Conservation (phyloP, 2,888 invertebrate genomes). For the Bedellia somnulentella region DNA sequence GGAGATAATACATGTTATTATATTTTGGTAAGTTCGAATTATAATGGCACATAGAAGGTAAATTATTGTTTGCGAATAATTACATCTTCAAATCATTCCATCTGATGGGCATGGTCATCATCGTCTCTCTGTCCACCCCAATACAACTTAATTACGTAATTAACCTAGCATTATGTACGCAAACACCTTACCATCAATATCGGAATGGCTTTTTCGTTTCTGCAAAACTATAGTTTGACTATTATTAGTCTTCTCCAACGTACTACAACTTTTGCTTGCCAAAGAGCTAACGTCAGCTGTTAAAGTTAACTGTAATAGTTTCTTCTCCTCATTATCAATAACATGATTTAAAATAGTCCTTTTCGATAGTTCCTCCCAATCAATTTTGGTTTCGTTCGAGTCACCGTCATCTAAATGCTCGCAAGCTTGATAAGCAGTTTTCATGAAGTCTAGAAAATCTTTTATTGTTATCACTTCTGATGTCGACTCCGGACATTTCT, state of each 20-base stretch:
- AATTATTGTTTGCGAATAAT: too few relatives aligned
- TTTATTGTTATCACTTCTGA: slow-evolving; percentile 68
- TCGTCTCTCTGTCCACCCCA: too few relatives aligned
- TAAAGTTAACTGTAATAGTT: slow-evolving; percentile 33
- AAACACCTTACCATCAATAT: too few relatives aligned
- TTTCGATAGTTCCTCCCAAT: slow-evolving; percentile 56
- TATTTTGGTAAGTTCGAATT: too few relatives aligned
- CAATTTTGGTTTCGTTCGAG: slow-evolving; percentile 39
- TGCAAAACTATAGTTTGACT: too few relatives aligned
- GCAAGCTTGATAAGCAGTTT: slow-evolving; percentile 71
- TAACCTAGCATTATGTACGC: too few relatives aligned
- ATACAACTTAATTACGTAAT: too few relatives aligned
- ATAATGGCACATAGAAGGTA: too few relatives aligned
- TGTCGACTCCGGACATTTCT: slow-evolving; percentile 13
- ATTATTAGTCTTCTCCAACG: slow-evolving; percentile 24
- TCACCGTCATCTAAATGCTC: slow-evolving; percentile 46
- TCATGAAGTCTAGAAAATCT: slow-evolving; percentile 72
- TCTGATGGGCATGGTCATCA: too few relatives aligned
- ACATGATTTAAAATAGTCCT: slow-evolving; percentile 49
- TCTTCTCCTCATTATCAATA: slow-evolving; percentile 45
- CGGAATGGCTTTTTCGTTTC: too few relatives aligned
- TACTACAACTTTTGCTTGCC: slow-evolving; percentile 38
- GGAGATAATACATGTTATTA: too few relatives aligned
- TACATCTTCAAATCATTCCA: too few relatives aligned
- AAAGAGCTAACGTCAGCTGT: slow-evolving; percentile 28